phyloP scores from a whole-genome alignment of 2,113 vertebrate genomes.

The Leptodactylus fuscus region DNA sequence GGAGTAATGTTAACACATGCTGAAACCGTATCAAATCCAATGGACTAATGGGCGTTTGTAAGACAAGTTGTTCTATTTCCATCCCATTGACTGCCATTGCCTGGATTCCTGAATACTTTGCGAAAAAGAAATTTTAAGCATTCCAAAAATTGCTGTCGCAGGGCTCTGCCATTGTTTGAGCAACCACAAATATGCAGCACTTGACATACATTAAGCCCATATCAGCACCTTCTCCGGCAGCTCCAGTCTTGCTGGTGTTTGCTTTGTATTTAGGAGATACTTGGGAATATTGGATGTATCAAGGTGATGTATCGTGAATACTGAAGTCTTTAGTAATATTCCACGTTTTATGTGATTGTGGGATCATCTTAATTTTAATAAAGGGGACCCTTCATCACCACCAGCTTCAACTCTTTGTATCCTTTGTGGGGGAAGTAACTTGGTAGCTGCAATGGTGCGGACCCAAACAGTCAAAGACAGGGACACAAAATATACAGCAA shows the following conservation, averaged over 20 bases:
- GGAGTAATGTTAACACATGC: not conserved
- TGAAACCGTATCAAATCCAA: not conserved
- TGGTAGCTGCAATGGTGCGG: too few species aligned
- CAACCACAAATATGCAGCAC: constrained; percentile 49
- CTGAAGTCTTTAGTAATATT: too few species aligned
- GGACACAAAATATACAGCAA: too few species aligned
- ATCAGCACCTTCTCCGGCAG: not conserved
- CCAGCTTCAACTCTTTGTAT: too few species aligned
- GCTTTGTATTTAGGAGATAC: not conserved
- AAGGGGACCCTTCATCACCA: too few species aligned
- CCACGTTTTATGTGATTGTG: too few species aligned
- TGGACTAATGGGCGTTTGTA: not conserved
- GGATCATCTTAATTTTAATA: too few species aligned
- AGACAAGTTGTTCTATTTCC: not conserved
- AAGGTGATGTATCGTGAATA: not conserved
- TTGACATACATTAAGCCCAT: constrained; percentile 15
- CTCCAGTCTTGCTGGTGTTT: constrained; percentile 8
- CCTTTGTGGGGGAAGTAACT: too few species aligned
- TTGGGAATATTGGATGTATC: not conserved
- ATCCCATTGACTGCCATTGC: not conserved
- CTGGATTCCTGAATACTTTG: not conserved
- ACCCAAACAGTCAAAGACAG: too few species aligned
- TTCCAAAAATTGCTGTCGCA: constrained; percentile 36
- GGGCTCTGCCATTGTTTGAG: constrained; percentile 28
- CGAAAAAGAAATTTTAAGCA: constrained; percentile 34